These are phyloP conservation scores for Shinisaurus crocodilurus DNA, from an alignment of 2,113 vertebrate species.

Conservation along the genomic window DNA sequence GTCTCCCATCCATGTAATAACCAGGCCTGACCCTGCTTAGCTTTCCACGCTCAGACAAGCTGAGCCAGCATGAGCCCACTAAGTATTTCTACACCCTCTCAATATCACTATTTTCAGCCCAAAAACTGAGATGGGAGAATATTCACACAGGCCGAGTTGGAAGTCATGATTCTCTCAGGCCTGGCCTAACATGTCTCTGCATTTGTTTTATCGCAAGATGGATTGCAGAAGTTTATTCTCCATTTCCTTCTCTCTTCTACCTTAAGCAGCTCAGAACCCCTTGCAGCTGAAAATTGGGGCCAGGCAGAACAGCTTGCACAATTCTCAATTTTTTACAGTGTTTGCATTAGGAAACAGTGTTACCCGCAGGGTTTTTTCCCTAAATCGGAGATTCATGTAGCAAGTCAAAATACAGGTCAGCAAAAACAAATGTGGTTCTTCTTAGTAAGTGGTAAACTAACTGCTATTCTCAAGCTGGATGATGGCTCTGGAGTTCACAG, in stretches of 20 bases:
- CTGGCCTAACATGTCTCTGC: neutral
- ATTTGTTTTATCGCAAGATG: neutral
- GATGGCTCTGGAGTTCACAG: conserved; percentile 42
- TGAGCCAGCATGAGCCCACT: too few species aligned
- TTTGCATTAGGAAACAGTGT: conserved; percentile 9
- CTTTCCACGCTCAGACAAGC: too few species aligned
- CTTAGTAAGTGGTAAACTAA: conserved; percentile 45
- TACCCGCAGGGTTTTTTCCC: conserved; percentile 24
- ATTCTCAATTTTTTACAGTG: conserved; percentile 1
- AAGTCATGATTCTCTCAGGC: neutral
- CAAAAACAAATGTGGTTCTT: conserved; percentile 40
- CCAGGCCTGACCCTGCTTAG: too few species aligned
- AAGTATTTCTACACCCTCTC: neutral
- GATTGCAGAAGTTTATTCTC: neutral
- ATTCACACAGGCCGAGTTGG: neutral
- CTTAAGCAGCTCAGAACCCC: neutral
- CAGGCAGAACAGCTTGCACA: neutral
- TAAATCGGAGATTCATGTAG: conserved; percentile 26
- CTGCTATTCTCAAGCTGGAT: conserved; percentile 25
- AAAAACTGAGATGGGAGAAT: neutral
- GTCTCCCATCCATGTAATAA: too few species aligned
- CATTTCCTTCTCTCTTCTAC: neutral
- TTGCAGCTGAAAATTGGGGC: neutral
- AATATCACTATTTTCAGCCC: neutral
- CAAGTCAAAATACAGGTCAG: conserved; percentile 63